Evolutionary conservation across 2,113 vertebrate genomes (phyloP).

Genomic region (Verasper variegatus): DNA sequence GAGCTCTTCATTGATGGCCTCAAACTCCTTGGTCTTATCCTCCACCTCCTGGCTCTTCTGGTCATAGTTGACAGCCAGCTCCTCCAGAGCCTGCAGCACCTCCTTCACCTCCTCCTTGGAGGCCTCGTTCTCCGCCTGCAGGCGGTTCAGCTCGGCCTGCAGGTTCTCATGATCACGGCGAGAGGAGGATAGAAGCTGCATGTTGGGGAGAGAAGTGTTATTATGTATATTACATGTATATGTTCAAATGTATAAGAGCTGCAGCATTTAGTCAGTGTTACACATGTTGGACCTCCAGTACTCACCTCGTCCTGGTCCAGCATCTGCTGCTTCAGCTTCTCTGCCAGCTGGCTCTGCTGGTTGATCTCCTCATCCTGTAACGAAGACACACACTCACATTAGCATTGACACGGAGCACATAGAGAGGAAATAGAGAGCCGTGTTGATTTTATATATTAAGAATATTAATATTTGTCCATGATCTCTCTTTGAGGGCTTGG

Average conservation of each 20-base stretch:
- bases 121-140: slow-evolving; percentile 97
- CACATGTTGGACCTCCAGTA: slow-evolving; percentile 9
- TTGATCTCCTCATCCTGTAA: slow-evolving; percentile 96
- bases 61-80: slow-evolving; percentile 97
- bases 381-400: background rate
- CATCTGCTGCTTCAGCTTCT: slow-evolving; percentile 97
- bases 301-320: slow-evolving; percentile 95
- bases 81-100: slow-evolving; percentile 95
- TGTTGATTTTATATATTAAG: background rate
- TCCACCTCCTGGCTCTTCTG: slow-evolving; percentile 99
- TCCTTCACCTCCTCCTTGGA: slow-evolving; percentile 99
- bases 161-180: slow-evolving; percentile 95
- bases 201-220: background rate
- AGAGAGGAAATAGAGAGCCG: background rate
- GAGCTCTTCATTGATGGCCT: slow-evolving; percentile 95
- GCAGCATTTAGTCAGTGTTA: background rate
- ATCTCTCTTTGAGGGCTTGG: background rate
- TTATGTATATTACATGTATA: background rate
- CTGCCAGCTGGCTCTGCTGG: slow-evolving; percentile 95
- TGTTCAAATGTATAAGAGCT: background rate
- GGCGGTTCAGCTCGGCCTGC: slow-evolving; percentile 93
- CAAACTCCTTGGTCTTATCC: slow-evolving; percentile 95
- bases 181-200: slow-evolving; percentile 90
- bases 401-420: too few species aligned
- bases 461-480: too few species aligned